Conservation (phyloP, 2,888 invertebrate genomes). For the Dione juno region DNA sequence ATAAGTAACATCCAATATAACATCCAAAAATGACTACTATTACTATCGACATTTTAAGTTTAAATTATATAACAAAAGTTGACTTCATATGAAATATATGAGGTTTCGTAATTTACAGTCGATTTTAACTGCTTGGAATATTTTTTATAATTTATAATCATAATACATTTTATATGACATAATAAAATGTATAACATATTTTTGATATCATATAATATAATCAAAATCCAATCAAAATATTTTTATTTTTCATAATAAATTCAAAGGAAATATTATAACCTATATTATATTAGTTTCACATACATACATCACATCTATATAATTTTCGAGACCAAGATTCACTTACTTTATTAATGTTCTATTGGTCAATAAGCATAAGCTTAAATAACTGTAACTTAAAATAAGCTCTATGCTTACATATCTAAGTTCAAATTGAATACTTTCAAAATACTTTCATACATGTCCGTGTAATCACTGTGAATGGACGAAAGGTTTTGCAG, state of each 20-base stretch:
- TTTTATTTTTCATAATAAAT: not conserved
- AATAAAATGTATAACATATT: slow-evolving; percentile 1
- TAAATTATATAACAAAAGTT: too few species aligned
- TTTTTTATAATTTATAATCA: too few species aligned
- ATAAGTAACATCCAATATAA: too few species aligned
- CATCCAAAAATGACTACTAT: too few species aligned
- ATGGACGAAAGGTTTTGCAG: slow-evolving; percentile 61
- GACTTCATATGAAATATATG: too few species aligned
- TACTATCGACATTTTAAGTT: too few species aligned
- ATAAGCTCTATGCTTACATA: slow-evolving; percentile 50
- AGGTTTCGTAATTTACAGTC: too few species aligned
- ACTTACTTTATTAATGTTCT: slow-evolving; percentile 65
- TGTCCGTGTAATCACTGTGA: slow-evolving; percentile 73
- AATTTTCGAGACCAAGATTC: slow-evolving; percentile 49
- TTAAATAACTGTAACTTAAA: slow-evolving; percentile 47
- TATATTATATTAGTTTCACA: slow-evolving; percentile 1
- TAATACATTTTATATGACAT: slow-evolving; percentile 3
- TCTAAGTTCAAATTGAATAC: slow-evolving; percentile 44
- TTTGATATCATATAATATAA: not conserved
- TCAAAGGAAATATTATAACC: not conserved
- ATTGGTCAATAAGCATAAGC: slow-evolving; percentile 77
- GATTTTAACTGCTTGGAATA: too few species aligned
- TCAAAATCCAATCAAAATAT: too few species aligned
- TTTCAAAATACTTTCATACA: slow-evolving; percentile 57
- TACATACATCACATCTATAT: slow-evolving; percentile 14